Base-by-base conservation (phyloP, 2,888 invertebrate species). In the Tholera decimalis region DNA sequence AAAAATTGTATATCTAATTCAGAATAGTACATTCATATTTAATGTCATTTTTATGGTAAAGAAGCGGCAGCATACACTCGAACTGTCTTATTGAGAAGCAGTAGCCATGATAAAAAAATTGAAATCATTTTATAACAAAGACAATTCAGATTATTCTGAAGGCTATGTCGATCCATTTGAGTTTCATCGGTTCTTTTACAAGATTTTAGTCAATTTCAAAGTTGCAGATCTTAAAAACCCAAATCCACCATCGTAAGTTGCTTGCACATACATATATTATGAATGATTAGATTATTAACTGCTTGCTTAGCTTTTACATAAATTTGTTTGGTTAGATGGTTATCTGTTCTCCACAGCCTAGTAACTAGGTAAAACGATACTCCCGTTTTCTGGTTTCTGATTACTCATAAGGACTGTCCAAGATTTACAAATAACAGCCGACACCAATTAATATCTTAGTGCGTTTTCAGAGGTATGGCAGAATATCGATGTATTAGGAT, bases 131-230 rank as follows among this genome's bases (percentile, higher is more conserved):
- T 87, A 86, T 28, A 85, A 91, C 50, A 91, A 91, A 83, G 85
- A 88, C 4, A 67, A 82, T 49, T 79, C 70, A 26, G 85, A 92
- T 68, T 89, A 77, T 63, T 82, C 84, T 2, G 58, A 66, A 9
- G 89, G 86, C 44, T 61, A 85, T 53, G 73, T 93, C 1, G 83
- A 91, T 72, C 90, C 92, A 8, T 86, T 84, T 66, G 79, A 89
- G 60, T 93, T 88, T 83, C 89, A 93, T 75, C 70, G 69, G 41
- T 85, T 79, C 7, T 91, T 91, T 56, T 89, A 87, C 74, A 76
- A 77, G 35, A 7, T 88, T 1, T 68, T 86, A n/a, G 89, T 85
- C 58, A 61, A 69, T 6, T 93, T 88, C 77, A 85, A 88, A 74
- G 85, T 93, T 2, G 72, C 85, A 5, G 88, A 91, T 65, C 57